Percentiles rank a stretch among this genome's conserved stretches.
phyloP scores from a whole-genome alignment of 2,888 invertebrate species.

The Enchytraeus crypticus region DNA sequence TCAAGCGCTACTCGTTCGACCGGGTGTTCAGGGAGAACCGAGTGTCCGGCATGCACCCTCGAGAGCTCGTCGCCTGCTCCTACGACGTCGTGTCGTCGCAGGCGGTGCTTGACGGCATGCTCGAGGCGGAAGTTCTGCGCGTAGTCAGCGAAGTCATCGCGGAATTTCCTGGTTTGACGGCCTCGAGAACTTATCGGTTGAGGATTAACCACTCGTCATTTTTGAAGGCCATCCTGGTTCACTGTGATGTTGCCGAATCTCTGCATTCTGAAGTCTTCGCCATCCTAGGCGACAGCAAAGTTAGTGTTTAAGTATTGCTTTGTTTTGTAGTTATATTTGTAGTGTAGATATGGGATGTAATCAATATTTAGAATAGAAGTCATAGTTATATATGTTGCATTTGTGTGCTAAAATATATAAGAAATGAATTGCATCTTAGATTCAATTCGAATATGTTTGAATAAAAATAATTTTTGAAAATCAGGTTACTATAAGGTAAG shows the following conservation, averaged over 20 bases:
- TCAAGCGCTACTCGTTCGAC: conserved; percentile 74
- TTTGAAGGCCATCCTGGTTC: conserved; percentile 61
- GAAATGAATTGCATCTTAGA: too few species aligned
- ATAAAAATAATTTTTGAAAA: too few species aligned
- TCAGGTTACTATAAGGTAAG: too few species aligned
- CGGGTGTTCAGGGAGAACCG: conserved; percentile 71
- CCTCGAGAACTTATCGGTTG: conserved; percentile 38
- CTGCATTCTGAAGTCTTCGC: conserved; percentile 40
- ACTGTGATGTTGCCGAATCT: conserved; percentile 67
- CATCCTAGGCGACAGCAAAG: conserved; percentile 35
- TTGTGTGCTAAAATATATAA: too few species aligned
- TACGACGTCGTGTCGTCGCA: conserved; percentile 81
- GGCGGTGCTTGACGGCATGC: conserved; percentile 56
- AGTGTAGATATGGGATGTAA: too few species aligned
- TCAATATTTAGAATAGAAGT: too few species aligned
- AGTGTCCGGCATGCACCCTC: conserved; percentile 69
- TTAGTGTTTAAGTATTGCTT: conserved; percentile 1
- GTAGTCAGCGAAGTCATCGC: conserved; percentile 65
- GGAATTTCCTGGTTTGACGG: conserved; percentile 57
- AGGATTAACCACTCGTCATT: conserved; percentile 41
- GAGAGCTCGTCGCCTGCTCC: conserved; percentile 79
- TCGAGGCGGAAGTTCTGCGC: conserved; percentile 72
- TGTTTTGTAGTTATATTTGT: background rate
- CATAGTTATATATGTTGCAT: too few species aligned
- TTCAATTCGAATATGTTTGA: too few species aligned